Percentiles rank a stretch among this genome's conserved stretches.
These are phyloP conservation scores for Alaudala cheleensis DNA, from an alignment of 2,113 vertebrate species.

Conservation along the genomic window DNA sequence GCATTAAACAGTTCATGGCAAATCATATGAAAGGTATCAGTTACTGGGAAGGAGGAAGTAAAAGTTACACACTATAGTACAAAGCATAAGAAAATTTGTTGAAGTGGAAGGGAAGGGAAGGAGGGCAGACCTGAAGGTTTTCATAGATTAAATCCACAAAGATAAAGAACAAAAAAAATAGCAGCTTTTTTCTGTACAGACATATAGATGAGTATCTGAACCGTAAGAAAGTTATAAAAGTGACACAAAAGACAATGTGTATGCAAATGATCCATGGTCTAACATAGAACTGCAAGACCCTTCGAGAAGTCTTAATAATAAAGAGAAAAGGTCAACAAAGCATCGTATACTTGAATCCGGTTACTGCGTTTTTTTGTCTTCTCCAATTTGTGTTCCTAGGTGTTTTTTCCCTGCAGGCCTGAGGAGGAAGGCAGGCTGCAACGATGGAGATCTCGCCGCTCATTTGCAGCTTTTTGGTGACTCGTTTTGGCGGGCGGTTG, in stretches of 20 bases:
- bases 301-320: slow-evolving; percentile 83
- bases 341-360: slow-evolving; percentile 76
- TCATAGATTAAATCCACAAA: slow-evolving; percentile 90
- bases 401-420: slow-evolving; percentile 58
- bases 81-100: slow-evolving; percentile 85
- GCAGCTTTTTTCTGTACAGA: slow-evolving; percentile 99
- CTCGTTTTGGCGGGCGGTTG: slow-evolving; percentile 3
- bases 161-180: slow-evolving; percentile 95
- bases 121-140: slow-evolving; percentile 93
- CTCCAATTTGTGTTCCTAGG: slow-evolving; percentile 51
- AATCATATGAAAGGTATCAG: slow-evolving; percentile 75
- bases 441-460: slow-evolving; percentile 57
- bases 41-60: slow-evolving; percentile 71
- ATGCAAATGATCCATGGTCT: slow-evolving; percentile 89
- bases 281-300: slow-evolving; percentile 93
- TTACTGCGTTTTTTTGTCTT: slow-evolving; percentile 69
- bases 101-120: slow-evolving; percentile 65
- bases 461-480: not conserved
- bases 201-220: slow-evolving; percentile 96
- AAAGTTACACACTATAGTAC: slow-evolving; percentile 77
- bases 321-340: slow-evolving; percentile 78
- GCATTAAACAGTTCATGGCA: slow-evolving; percentile 86
- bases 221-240: slow-evolving; percentile 98
- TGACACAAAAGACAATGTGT: slow-evolving; percentile 91
- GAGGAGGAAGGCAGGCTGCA: slow-evolving; percentile 49